phyloP scores from a whole-genome alignment of 2,888 invertebrate genomes.

The Galerucella calmariensis region DNA sequence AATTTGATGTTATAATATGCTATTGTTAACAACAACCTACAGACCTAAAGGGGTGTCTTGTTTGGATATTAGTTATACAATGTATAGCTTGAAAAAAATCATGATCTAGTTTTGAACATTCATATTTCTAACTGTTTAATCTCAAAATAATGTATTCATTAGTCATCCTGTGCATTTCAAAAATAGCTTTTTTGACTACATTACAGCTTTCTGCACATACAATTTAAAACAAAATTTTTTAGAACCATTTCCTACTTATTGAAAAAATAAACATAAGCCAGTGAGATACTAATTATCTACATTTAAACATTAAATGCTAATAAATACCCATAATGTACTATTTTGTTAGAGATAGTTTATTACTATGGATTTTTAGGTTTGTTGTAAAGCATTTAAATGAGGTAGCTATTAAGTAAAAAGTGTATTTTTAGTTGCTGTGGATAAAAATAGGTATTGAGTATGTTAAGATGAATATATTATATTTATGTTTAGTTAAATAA shows the following conservation, averaged over 20 bases:
- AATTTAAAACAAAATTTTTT: neutral
- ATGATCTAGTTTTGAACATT: no score
- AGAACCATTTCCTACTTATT: neutral
- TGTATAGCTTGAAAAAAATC: no score
- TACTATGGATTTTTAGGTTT: neutral
- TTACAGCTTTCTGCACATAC: neutral
- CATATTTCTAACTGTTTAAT: neutral
- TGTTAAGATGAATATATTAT: no score
- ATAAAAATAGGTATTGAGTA: no score
- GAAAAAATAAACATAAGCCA: neutral
- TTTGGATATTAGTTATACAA: no score
- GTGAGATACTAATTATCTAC: neutral
- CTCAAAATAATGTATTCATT: neutral
- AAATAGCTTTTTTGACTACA: neutral
- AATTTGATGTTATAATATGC: no score
- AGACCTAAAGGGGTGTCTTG: no score
- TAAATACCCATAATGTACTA: neutral
- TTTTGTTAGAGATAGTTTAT: neutral
- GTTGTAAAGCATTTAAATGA: neutral
- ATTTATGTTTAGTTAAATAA: no score
- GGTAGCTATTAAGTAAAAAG: neutral
- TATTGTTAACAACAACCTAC: no score
- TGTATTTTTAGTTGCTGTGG: neutral
- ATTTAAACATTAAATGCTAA: neutral
- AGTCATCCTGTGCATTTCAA: neutral